Conservation (phyloP, 2,888 invertebrate genomes). For the Stramonita haemastoma region DNA sequence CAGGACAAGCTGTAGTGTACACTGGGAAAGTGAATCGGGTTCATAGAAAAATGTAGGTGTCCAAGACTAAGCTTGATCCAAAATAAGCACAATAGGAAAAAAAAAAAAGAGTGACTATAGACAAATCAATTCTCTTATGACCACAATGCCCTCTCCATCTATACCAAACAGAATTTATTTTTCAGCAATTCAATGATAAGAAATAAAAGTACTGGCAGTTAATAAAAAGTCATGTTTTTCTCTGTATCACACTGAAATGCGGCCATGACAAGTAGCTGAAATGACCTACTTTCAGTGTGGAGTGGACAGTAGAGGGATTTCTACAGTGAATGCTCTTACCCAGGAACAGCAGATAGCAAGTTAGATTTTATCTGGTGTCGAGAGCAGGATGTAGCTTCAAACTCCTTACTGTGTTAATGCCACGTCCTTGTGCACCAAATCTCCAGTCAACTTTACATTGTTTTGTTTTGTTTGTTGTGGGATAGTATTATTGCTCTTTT, state of each 20-base stretch:
- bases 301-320: too few relatives aligned
- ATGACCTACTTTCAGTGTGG: too few relatives aligned
- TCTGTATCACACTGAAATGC: too few relatives aligned
- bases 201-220: too few relatives aligned
- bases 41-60: background rate
- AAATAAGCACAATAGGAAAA: background rate
- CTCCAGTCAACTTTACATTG: background rate
- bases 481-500: too few relatives aligned
- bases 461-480: background rate
- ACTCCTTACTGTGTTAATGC: background rate
- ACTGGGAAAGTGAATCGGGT: background rate
- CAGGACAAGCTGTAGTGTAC: background rate
- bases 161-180: too few relatives aligned
- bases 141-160: too few relatives aligned
- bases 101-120: too few relatives aligned
- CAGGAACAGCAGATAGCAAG: background rate
- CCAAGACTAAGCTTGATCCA: background rate
- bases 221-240: too few relatives aligned
- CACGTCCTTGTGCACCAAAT: background rate
- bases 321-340: background rate
- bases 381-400: background rate
- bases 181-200: too few relatives aligned
- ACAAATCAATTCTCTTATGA: too few relatives aligned
- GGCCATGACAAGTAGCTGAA: too few relatives aligned
- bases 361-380: background rate